Conservation (phyloP, 2,797 vertebrate species). For the Diglossa cyanea region DNA sequence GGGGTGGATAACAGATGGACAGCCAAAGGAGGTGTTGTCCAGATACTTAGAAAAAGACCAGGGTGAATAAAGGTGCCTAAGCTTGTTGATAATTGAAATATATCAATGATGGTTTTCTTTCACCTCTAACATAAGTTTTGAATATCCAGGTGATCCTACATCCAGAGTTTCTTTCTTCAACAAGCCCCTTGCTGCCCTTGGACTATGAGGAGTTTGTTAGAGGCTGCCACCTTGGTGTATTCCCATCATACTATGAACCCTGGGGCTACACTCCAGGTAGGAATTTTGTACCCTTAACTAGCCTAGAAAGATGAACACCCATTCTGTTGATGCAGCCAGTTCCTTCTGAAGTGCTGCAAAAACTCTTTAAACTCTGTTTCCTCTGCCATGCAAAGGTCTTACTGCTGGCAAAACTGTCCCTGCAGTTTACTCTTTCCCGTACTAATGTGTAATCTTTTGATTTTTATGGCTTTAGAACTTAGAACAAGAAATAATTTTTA, state of each 20-base stretch:
- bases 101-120: background rate
- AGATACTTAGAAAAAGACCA: background rate
- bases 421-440: background rate
- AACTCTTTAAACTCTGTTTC: background rate
- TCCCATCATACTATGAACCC: conserved; percentile 97
- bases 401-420: background rate
- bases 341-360: background rate
- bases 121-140: conserved; percentile 11
- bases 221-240: conserved; percentile 96
- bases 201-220: conserved; percentile 97
- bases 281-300: background rate
- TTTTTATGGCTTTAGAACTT: background rate
- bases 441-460: background rate
- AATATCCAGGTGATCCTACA: conserved; percentile 88
- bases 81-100: background rate
- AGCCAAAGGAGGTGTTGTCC: background rate
- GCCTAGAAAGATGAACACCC: background rate
- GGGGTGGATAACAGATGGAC: background rate
- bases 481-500: background rate
- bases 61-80: background rate
- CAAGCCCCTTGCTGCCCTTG: conserved; percentile 92
- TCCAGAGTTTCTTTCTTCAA: conserved; percentile 95
- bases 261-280: conserved; percentile 98
- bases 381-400: background rate
- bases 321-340: background rate